Conservation (phyloP, 2,113 vertebrate species). For the Percina caprodes region DNA sequence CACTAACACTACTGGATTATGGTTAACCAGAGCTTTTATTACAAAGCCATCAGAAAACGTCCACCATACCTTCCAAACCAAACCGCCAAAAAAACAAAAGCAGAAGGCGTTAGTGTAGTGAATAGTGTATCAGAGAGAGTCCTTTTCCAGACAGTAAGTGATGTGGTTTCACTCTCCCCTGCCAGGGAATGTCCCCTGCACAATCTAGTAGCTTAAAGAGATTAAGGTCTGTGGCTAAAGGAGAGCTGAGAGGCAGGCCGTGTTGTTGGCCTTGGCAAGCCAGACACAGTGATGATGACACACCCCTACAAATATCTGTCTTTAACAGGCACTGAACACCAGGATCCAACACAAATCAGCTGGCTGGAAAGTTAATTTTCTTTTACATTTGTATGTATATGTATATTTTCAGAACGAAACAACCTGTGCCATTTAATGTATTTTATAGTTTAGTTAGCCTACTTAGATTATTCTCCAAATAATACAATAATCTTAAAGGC, state of each 20-base stretch:
- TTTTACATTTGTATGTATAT: neutral
- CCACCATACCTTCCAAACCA: neutral
- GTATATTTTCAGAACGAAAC: neutral
- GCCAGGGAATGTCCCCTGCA: conserved; percentile 42
- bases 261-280: conserved; percentile 66
- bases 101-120: neutral
- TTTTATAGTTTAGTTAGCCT: neutral
- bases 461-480: neutral
- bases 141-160: conserved; percentile 33
- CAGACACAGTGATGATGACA: conserved; percentile 56
- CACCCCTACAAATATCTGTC: conserved; percentile 61
- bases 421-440: neutral
- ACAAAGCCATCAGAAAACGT: neutral
- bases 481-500: neutral
- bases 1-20: conserved; percentile 16
- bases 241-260: conserved; percentile 47
- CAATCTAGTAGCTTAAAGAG: conserved; percentile 57
- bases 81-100: neutral
- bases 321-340: conserved; percentile 52
- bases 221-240: conserved; percentile 53
- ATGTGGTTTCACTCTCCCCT: conserved; percentile 24
- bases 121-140: conserved; percentile 10
- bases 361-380: neutral
- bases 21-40: conserved; percentile 21
- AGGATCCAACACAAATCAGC: conserved; percentile 17